phyloP scores from a whole-genome alignment of 1,140 invertebrate genomes.

The Apis laboriosa region DNA sequence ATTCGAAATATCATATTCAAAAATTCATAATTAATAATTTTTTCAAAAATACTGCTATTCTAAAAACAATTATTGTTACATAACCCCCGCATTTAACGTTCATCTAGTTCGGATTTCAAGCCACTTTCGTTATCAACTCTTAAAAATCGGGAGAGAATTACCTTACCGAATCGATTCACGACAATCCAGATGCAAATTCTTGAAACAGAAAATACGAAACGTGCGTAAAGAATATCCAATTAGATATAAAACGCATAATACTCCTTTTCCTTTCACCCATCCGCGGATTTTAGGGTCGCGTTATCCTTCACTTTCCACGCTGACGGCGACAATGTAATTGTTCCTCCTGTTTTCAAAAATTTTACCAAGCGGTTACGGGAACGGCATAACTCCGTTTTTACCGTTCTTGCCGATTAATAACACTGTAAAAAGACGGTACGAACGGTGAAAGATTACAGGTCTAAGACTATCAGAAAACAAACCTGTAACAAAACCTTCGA shows the following conservation, averaged over 20 bases:
- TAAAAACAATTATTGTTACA: too few species aligned
- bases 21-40: too few species aligned
- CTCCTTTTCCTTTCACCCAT: slow-evolving; percentile 23
- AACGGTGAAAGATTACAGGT: slow-evolving; percentile 5
- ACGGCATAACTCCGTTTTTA: neutral
- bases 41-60: too few species aligned
- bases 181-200: neutral
- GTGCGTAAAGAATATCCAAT: neutral
- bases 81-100: too few species aligned
- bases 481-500: neutral
- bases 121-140: too few species aligned
- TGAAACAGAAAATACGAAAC: neutral
- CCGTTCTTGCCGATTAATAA: slow-evolving; percentile 7
- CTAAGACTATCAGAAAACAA: neutral
- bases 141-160: neutral
- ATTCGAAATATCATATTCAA: too few species aligned
- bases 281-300: neutral
- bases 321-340: slow-evolving; percentile 26
- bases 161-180: neutral
- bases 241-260: neutral
- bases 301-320: slow-evolving; percentile 16
- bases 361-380: neutral
- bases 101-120: too few species aligned
- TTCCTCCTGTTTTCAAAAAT: neutral
- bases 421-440: neutral